Base-by-base conservation (phyloP, 1,140 invertebrate genomes). In the Odontomachus brunneus region DNA sequence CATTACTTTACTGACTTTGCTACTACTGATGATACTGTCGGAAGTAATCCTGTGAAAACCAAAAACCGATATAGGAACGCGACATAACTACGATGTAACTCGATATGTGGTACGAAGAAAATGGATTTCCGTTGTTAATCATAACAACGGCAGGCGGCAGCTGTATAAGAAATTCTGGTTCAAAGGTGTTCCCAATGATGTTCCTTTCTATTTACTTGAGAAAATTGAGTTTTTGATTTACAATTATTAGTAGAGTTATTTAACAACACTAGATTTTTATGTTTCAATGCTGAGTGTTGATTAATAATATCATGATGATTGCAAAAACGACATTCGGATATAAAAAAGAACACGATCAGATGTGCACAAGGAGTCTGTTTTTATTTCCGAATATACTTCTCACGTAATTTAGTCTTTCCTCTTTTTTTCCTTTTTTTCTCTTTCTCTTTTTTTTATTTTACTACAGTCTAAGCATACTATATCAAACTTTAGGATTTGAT, bases 261-360 rank as follows among this genome's bases (percentile, higher is more conserved):
- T 90, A 91, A 92, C 87, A 86, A 91, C 85, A 90, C 90, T 92
- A 92, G 91, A 89, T 89, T 91, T 91, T 91, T 92, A 91, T 84
- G 91, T 92, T 92, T 90, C 89, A 89, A 90, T 89, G 75, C 88
- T 88, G 91, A 92, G 90, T 92, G 91, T 91, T 91, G 90, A 91
- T 91, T 91, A 91, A 89, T 91, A 85, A 80, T 90, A 90, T 49
- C 88, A 85, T 82, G 69, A 90, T 84, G 73, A 89, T 88, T 83
- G 83, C 85, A 76, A 84, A 90, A 90, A 88, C 80, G 86, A 90
- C 84, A 83, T 89, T 90, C 88, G 80, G 88, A 91, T 91, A 72
- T 86, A 78, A 81, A 44, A n/a, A 87, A 90, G 66, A 76, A 88
- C 84, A 89, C 75, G 85, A 66, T 84, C 82, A 78, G 80, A 84